phyloP scores from a whole-genome alignment of 2,888 invertebrate species.

The Idaea aversata region DNA sequence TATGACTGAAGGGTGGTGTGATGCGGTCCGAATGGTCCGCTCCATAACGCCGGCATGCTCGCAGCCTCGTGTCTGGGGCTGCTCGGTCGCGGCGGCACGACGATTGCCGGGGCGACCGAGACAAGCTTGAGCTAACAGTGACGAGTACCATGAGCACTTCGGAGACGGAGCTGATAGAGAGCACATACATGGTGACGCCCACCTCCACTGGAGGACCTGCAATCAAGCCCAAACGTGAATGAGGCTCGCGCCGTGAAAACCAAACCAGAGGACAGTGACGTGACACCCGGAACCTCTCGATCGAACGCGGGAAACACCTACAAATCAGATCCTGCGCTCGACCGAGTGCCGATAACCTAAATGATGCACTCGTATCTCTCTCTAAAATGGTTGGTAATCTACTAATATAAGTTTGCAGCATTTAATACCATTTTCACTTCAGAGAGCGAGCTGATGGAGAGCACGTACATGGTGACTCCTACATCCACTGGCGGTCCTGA shows the following conservation, averaged over 20 bases:
- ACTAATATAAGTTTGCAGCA: slow-evolving; percentile 53
- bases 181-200: slow-evolving; percentile 98
- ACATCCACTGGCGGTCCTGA: slow-evolving; percentile 89
- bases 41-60: slow-evolving; percentile 78
- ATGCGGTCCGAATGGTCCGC: slow-evolving; percentile 61
- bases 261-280: slow-evolving; percentile 63
- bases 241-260: slow-evolving; percentile 68
- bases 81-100: slow-evolving; percentile 72
- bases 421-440: slow-evolving; percentile 89
- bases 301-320: slow-evolving; percentile 36
- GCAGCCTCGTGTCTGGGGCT: slow-evolving; percentile 80
- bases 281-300: slow-evolving; percentile 45
- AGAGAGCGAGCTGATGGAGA: slow-evolving; percentile 90
- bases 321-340: slow-evolving; percentile 39
- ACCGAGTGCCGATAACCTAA: slow-evolving; percentile 48
- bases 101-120: slow-evolving; percentile 63
- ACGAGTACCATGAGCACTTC: slow-evolving; percentile 97
- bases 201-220: slow-evolving; percentile 98
- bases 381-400: slow-evolving; percentile 51
- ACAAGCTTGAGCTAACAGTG: slow-evolving; percentile 74
- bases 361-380: slow-evolving; percentile 28
- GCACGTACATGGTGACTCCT: slow-evolving; percentile 90
- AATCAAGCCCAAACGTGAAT: slow-evolving; percentile 81
- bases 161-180: slow-evolving; percentile 98
- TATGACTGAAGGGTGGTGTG: slow-evolving; percentile 34